Base-by-base conservation (phyloP, 2,113 vertebrate species). In the Larimichthys polyactis region DNA sequence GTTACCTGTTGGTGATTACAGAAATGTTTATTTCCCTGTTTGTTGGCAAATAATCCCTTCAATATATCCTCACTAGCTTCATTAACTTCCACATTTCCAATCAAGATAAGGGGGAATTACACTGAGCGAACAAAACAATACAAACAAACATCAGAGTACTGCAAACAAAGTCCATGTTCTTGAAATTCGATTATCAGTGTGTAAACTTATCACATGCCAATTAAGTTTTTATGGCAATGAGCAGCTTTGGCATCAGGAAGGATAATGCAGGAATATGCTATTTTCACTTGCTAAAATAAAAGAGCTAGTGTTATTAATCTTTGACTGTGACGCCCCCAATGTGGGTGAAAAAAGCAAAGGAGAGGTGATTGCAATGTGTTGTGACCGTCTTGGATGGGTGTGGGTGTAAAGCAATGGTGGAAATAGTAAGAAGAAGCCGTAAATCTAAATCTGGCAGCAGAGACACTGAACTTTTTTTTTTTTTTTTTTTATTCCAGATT, bases 41-140 rank as follows among this genome's bases (percentile, higher is more conserved):
- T 73, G 52, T 66, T 66, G 69, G 32, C 59, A 78, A 86, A 81
- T 80, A 83, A 86, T 84, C 69, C 65, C 24, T 76, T 59, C 67
- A 64, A n/a, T 79, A 67, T 29, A 73, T 81, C 69, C 75, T 32
- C 36, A 11, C 67, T 40, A 7, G 66, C 71, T 74, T 90, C 85
- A 89, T 89, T 89, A 87, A 83, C 75, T 86, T 68, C 17, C 16
- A 63, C 68, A 48, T 71, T 81, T 86, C 75, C 59, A 87, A 88
- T 84, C 80, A 84, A 67, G 82, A 91, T 81, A 76, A 84, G 27
- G 60, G 60, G 55, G 77, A 86, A 86, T 86, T 88, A 78, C 81
- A 76, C 60, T 2, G 55, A 65, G 52, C 59, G 58, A 72, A 89
- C 48, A 71, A 79, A 83, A 78, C 84, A 81, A 40, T 60, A 44